Evolutionary conservation across 2,797 vertebrate genomes (phyloP).

Genomic region (Paedocypris micromegethes): DNA sequence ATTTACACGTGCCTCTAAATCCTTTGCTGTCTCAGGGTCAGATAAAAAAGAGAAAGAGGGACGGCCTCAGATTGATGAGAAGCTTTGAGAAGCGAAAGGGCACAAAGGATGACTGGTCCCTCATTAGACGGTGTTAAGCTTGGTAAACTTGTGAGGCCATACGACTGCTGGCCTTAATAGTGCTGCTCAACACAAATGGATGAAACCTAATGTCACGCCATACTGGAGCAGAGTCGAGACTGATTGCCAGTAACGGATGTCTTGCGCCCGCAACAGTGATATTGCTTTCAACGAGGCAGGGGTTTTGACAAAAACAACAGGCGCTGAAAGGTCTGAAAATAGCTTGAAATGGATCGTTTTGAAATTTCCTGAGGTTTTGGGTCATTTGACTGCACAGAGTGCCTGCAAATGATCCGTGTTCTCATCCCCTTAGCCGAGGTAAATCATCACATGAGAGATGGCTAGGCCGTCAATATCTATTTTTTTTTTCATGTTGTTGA

Average conservation of each 20-base stretch:
- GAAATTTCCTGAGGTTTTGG: slow-evolving; percentile 10
- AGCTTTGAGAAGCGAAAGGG: slow-evolving; percentile 2
- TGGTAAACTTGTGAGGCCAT: slow-evolving; percentile 28
- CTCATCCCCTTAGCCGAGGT: too few relatives aligned
- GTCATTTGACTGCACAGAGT: not conserved
- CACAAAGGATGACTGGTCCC: slow-evolving; percentile 15
- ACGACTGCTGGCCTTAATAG: slow-evolving; percentile 10
- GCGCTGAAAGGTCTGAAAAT: slow-evolving; percentile 7
- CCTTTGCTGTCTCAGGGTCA: slow-evolving; percentile 60
- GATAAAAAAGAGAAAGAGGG: slow-evolving; percentile 27
- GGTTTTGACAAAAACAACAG: slow-evolving; percentile 9
- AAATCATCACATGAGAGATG: too few relatives aligned
- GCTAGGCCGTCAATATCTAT: too few relatives aligned
- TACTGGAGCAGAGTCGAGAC: too few relatives aligned
- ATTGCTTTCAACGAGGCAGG: not conserved
- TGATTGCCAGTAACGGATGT: not conserved
- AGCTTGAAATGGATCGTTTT: not conserved
- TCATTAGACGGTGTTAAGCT: slow-evolving; percentile 30
- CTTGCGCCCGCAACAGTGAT: not conserved
- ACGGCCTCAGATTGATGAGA: slow-evolving; percentile 11
- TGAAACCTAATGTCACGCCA: not conserved
- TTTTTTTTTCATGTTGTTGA: too few relatives aligned
- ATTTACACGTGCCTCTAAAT: slow-evolving; percentile 66
- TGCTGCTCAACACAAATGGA: not conserved
- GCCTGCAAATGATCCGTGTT: not conserved